Evolutionary conservation across 1,140 invertebrate genomes (phyloP), one percentile per base, ranked within the genome.

Genomic region (Hermetia illucens): DNA sequence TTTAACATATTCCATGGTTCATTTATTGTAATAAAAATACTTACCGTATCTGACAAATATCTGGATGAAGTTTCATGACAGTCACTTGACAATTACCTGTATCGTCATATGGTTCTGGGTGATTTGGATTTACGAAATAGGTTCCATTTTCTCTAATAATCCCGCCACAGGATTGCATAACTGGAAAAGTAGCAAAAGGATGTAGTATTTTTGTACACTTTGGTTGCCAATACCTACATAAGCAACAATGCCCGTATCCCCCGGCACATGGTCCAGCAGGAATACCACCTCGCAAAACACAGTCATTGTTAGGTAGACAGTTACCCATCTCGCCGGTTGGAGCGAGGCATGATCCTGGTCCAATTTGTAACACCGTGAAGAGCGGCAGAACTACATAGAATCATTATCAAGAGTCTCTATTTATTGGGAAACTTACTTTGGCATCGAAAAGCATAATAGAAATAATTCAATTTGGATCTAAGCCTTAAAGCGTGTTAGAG

Each of bases 61-160:
- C 76, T 0, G 74, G 68, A 52, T 78, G 70, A 5, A 73, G 64
- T 55, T 89, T 88, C 24, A 82, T 55, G 10, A 90, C 61, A 0
- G 81, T 86, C 0, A 88, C 66, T 51, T 88, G 84, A 49, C 85
- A 90, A 9, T 82, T 84, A 4, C 80, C 77, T 0, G 80, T 81
- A 1, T 71, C 76, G 44, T 87, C 79, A 42, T 74, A 84, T 1
- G 67, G 52, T 8, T 72, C 70, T 2, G 84, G 84, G 62, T 82
- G 86, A 40, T 78, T 79, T 9, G 66, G 66, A 55, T 86, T 86
- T 4, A 86, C 81, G 49, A 89, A 89, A 51, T 85, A 84, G 0
- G 83, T 86, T 4, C 77, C 77, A 54, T 90, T 90, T 51, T 85
- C 77, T 13, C 68, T 64, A 1, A 79, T 79, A 3, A 71, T 71